phyloP scores from a whole-genome alignment of 1,140 invertebrate species.

The Pogonomyrmex californicus region DNA sequence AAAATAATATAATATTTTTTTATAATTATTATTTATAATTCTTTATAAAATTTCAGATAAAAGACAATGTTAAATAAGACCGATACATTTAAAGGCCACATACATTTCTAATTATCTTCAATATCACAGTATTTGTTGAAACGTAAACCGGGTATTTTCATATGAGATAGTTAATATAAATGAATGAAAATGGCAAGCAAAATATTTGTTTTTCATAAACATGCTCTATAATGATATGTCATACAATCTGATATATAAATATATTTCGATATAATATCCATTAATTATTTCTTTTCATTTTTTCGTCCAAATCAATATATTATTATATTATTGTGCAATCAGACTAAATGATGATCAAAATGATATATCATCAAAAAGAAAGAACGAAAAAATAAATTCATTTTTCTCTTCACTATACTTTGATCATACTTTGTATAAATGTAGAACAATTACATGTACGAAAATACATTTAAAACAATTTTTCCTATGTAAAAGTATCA shows the following conservation, averaged over 20 bases:
- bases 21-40: conserved; percentile 75
- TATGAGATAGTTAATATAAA: conserved; percentile 79
- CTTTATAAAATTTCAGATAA: conserved; percentile 79
- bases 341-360: conserved; percentile 31
- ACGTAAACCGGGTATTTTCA: conserved; percentile 82
- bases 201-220: conserved; percentile 67
- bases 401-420: not conserved
- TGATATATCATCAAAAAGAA: conserved; percentile 24
- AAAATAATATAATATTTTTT: conserved; percentile 67
- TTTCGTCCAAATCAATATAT: conserved; percentile 20
- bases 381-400: conserved; percentile 17
- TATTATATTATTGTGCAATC: conserved; percentile 3
- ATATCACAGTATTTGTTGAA: conserved; percentile 87
- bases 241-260: not conserved
- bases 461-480: not conserved
- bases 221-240: not conserved
- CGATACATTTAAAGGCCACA: conserved; percentile 83
- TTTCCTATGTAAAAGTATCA: not conserved
- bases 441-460: not conserved
- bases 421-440: conserved; percentile 2
- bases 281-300: conserved; percentile 50
- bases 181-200: conserved; percentile 84
- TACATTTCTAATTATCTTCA: conserved; percentile 85
- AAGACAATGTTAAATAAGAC: conserved; percentile 83
- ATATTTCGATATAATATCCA: conserved; percentile 60